Base-by-base conservation (phyloP, 2,888 invertebrate species). In the Itoplectis maculator region DNA sequence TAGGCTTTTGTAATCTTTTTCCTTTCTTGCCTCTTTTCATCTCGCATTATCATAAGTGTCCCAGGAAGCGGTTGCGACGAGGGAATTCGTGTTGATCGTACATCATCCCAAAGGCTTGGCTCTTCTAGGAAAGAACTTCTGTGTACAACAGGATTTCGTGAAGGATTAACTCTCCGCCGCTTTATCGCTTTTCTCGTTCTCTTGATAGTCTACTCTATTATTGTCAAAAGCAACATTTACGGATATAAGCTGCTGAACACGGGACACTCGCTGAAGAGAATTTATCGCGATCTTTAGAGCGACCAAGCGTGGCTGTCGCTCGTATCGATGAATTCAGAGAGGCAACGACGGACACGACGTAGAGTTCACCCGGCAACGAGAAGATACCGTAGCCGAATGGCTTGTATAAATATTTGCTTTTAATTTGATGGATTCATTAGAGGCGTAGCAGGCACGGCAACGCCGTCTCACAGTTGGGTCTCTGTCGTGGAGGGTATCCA, bases 381-480 rank as follows among this genome's bases (percentile, higher is more conserved):
- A 20, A 40, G 66, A 61, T 51, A 61, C 18, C 45, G 29, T 35
- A 65, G 65, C 35, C 68, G 54, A 45, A 45, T 45, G 70, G 79
- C 80, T 79, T 82, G 70, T 83, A 82, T 82, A 81, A 86, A 85
- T 86, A 86, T 86, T 86, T 86, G 80, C 86, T 72, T 86, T 86
- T 84, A 84, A 86, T 86, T 86, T 84, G 82, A 81, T 79, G 79
- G 83, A 83, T 86, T 86, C 86, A 86, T 86, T 85, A 86, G 83
- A 78, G 63, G 49, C 63, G 45, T 54, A 47, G 65, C 45, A 47
- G 69, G 49, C 49, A 77, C 65, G 45, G 20, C 74, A 47, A n/a
- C 45, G 69, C 69, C 40, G 76, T 59, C 69, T 42, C 69, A 65
- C 59, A 15, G 56, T 63, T 40, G 20, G 37, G 23, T 29, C 54